Evolutionary conservation across 2,113 vertebrate species (phyloP).

Genomic region (Ondatra zibethicus): DNA sequence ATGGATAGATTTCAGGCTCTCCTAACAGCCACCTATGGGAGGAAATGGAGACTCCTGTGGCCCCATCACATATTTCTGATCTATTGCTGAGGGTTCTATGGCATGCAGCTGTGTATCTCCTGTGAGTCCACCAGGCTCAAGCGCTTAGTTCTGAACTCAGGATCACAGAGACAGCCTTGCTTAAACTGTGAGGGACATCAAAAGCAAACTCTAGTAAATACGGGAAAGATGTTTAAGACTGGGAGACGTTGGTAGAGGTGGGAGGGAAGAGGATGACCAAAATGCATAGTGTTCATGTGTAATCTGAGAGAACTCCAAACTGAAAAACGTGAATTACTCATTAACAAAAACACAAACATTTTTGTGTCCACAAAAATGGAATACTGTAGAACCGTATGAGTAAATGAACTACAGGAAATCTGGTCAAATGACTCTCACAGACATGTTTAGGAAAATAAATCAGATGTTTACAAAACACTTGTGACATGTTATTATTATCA

Average conservation of each 20-base stretch:
- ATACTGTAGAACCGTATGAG: neutral
- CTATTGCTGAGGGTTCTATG: neutral
- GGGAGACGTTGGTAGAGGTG: neutral
- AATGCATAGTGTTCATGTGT: neutral
- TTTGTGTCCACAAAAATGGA: neutral
- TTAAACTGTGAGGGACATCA: neutral
- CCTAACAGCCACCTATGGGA: neutral
- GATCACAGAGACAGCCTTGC: neutral
- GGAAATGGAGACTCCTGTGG: neutral
- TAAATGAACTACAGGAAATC: neutral
- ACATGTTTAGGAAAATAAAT: neutral
- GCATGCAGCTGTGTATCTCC: neutral
- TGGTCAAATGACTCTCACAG: neutral
- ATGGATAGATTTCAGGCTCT: neutral
- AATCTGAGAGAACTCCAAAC: neutral
- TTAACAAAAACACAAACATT: neutral
- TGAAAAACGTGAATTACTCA: neutral
- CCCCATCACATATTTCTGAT: neutral
- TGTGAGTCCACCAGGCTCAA: neutral
- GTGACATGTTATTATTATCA: neutral
- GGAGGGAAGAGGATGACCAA: neutral
- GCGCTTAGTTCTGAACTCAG: neutral
- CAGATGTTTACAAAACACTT: neutral
- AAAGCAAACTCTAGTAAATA: neutral
- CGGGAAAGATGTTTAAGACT: neutral